Evolutionary conservation across 1,140 invertebrate genomes (phyloP).

Genomic region (Platyscapa corneri): DNA sequence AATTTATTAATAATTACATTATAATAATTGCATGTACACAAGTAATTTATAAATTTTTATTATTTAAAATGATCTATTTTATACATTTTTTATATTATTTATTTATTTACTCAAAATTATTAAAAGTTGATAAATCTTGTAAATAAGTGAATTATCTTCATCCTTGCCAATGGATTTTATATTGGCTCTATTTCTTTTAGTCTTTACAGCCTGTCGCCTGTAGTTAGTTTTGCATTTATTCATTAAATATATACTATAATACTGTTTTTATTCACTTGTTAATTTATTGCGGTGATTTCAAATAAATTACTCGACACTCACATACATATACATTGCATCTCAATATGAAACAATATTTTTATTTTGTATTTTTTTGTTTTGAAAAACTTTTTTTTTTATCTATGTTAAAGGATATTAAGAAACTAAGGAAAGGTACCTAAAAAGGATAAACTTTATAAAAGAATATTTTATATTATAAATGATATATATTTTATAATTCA

Average conservation of each 20-base stretch:
- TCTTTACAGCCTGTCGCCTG: conserved; percentile 53
- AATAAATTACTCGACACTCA: neutral
- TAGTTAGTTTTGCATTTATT: conserved; percentile 41
- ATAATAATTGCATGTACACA: conserved; percentile 19
- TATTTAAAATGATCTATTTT: neutral
- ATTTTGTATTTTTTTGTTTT: conserved; percentile 19
- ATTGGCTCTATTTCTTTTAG: conserved; percentile 12
- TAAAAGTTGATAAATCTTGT: neutral
- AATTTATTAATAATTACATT: conserved; percentile 6
- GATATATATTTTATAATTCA: too few species aligned
- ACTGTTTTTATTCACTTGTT: neutral
- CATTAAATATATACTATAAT: conserved; percentile 24
- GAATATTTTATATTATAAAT: too few species aligned
- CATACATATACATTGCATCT: neutral
- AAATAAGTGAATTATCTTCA: conserved; percentile 5
- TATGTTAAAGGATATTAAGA: conserved; percentile 24
- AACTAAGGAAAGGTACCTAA: too few species aligned
- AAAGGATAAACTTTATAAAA: too few species aligned
- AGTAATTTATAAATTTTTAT: neutral
- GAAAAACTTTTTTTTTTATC: neutral
- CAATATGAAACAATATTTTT: neutral
- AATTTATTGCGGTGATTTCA: neutral
- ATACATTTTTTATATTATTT: conserved; percentile 1
- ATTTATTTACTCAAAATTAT: neutral
- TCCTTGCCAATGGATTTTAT: conserved; percentile 37